Evolutionary conservation across 2,797 vertebrate genomes (phyloP).

Genomic region (Podarcis siculus): DNA sequence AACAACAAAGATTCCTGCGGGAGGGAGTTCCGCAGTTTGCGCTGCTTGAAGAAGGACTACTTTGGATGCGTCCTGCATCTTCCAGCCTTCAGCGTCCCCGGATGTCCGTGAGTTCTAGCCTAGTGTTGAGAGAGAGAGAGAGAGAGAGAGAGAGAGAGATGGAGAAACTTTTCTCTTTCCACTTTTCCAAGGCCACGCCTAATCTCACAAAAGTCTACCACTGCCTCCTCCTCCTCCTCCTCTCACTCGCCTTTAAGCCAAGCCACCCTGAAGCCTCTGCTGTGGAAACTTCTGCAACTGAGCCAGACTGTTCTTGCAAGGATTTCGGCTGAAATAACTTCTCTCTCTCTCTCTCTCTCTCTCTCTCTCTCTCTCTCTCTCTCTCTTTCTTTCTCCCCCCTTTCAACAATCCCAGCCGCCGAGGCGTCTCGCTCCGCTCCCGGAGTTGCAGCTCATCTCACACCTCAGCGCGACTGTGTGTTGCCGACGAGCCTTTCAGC

Average conservation of each 20-base stretch:
- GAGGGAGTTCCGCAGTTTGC: too few species aligned
- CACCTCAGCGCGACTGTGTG: constrained; percentile 78
- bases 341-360: constrained; percentile 11
- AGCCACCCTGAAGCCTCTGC: not conserved
- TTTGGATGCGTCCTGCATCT: too few species aligned
- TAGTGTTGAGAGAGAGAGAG: too few species aligned
- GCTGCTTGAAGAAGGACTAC: too few species aligned
- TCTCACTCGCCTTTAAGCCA: not conserved
- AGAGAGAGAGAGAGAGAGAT: too few species aligned
- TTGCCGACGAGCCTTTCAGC: constrained; percentile 77
- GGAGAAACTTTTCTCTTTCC: too few species aligned
- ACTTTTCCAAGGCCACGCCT: too few species aligned
- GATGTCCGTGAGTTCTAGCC: too few species aligned
- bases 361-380: constrained; percentile 15
- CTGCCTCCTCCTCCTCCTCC: not conserved
- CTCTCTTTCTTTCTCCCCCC: not conserved
- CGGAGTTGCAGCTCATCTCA: constrained; percentile 65
- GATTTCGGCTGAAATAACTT: constrained; percentile 31
- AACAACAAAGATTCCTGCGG: too few species aligned
- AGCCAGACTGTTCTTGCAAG: constrained; percentile 30
- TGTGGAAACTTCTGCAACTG: not conserved
- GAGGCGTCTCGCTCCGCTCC: constrained; percentile 61
- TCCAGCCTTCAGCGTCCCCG: too few species aligned
- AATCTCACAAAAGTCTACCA: too few species aligned
- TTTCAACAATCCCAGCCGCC: not conserved